Conservation (phyloP, 2,797 vertebrate genomes). For the Chiloscyllium punctatum region DNA sequence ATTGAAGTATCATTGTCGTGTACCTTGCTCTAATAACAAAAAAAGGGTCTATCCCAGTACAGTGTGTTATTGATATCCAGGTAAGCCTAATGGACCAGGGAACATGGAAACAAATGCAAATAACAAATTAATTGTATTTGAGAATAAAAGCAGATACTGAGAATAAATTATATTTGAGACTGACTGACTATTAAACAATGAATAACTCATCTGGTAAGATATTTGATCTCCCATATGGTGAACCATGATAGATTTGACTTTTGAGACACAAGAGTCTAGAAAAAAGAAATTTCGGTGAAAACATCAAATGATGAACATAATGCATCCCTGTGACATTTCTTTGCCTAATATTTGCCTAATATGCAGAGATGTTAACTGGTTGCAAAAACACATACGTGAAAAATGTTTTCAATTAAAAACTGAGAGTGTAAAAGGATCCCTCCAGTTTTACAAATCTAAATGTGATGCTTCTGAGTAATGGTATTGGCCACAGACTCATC, state of each 20-base stretch:
- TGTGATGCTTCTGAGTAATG: too few species aligned
- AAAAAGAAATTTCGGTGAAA: background rate
- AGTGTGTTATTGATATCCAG: too few species aligned
- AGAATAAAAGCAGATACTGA: background rate
- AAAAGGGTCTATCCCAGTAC: too few species aligned
- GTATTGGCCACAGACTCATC: too few species aligned
- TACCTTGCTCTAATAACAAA: background rate
- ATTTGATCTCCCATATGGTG: background rate
- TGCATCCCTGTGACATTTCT: background rate
- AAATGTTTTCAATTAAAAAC: background rate
- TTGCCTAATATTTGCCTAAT: background rate
- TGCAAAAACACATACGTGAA: background rate
- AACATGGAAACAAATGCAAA: too few species aligned
- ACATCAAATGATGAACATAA: background rate
- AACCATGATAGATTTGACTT: background rate
- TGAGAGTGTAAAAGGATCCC: too few species aligned
- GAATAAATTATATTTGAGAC: background rate
- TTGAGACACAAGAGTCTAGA: background rate
- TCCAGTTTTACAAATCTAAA: too few species aligned
- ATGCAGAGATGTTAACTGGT: background rate
- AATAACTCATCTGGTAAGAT: background rate
- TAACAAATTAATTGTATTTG: too few species aligned
- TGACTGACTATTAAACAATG: background rate
- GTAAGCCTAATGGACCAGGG: too few species aligned
- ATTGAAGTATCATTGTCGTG: too few species aligned